Evolutionary conservation across 2,888 invertebrate species (phyloP).

Genomic region (Drosophila robusta): DNA sequence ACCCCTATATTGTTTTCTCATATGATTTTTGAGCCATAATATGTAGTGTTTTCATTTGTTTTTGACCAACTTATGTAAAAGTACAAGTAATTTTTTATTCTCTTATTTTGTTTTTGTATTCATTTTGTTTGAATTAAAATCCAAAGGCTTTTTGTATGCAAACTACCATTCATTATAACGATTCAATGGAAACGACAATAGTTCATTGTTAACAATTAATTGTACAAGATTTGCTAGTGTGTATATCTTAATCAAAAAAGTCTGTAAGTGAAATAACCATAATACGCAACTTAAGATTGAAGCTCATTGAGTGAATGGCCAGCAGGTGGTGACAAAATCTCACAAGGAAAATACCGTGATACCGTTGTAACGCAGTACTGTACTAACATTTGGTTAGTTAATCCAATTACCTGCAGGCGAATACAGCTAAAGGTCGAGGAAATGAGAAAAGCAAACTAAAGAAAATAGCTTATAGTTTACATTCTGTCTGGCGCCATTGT

Average conservation of each 20-base stretch:
- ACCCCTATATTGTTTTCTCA: constrained; percentile 51
- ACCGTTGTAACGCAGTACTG: constrained; percentile 28
- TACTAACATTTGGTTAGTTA: constrained; percentile 55
- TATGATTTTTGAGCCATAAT: constrained; percentile 53
- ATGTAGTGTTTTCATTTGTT: constrained; percentile 58
- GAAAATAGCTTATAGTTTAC: constrained; percentile 36
- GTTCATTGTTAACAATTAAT: constrained; percentile 42
- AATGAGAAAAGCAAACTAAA: constrained; percentile 33
- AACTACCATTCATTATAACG: constrained; percentile 72
- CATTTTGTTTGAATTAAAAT: constrained; percentile 50
- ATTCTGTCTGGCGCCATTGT: constrained; percentile 59
- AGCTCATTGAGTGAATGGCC: constrained; percentile 71
- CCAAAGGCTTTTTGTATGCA: constrained; percentile 82
- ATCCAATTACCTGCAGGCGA: constrained; percentile 63
- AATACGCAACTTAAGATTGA: constrained; percentile 45
- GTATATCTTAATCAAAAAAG: constrained; percentile 83
- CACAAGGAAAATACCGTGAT: constrained; percentile 44
- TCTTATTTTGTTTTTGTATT: constrained; percentile 36
- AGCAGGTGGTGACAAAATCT: constrained; percentile 61
- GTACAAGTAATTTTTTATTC: constrained; percentile 34
- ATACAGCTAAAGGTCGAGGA: constrained; percentile 64
- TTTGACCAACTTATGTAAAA: constrained; percentile 27
- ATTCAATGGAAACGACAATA: constrained; percentile 58
- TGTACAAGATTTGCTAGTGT: constrained; percentile 67
- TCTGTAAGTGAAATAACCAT: constrained; percentile 65